phyloP scores from a whole-genome alignment of 2,797 vertebrate genomes.

The Danio tinwini region DNA sequence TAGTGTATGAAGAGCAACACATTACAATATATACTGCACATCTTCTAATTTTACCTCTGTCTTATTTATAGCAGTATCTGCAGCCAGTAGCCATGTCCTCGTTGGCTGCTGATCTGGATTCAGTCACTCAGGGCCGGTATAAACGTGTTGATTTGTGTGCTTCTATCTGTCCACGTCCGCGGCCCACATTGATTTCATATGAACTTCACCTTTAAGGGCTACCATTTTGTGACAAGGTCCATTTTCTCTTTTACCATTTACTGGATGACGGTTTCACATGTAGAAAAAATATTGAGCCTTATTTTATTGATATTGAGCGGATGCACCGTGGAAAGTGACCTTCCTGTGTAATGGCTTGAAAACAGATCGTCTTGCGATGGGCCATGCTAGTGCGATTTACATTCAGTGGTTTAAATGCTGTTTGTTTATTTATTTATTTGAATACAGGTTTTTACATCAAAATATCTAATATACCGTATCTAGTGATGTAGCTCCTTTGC shows the following conservation, averaged over 20 bases:
- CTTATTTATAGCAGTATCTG: constrained; percentile 28
- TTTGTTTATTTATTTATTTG: background rate
- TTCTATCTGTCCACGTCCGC: constrained; percentile 43
- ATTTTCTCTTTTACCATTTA: constrained; percentile 51
- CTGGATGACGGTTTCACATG: constrained; percentile 50
- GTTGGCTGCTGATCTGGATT: background rate
- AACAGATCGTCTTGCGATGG: constrained; percentile 16
- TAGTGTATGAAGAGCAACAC: background rate
- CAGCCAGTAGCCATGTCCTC: background rate
- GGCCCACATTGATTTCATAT: constrained; percentile 56
- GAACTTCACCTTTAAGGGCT: constrained; percentile 56
- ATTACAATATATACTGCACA: constrained; percentile 5
- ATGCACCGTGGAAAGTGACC: constrained; percentile 36
- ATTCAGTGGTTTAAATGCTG: constrained; percentile 8
- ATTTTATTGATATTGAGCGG: constrained; percentile 53
- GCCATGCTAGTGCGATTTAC: constrained; percentile 11
- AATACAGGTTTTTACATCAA: background rate
- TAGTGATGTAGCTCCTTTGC: background rate
- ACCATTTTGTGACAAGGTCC: constrained; percentile 46
- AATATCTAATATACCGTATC: background rate
- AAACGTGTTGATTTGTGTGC: constrained; percentile 42
- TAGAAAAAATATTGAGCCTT: constrained; percentile 45
- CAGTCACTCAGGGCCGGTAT: background rate
- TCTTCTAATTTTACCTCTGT: constrained; percentile 31
- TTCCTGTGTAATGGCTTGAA: constrained; percentile 29